Percentiles rank a stretch among this genome's conserved stretches.
Conservation (phyloP, 2,888 invertebrate genomes). For the Chouioia cunea region DNA sequence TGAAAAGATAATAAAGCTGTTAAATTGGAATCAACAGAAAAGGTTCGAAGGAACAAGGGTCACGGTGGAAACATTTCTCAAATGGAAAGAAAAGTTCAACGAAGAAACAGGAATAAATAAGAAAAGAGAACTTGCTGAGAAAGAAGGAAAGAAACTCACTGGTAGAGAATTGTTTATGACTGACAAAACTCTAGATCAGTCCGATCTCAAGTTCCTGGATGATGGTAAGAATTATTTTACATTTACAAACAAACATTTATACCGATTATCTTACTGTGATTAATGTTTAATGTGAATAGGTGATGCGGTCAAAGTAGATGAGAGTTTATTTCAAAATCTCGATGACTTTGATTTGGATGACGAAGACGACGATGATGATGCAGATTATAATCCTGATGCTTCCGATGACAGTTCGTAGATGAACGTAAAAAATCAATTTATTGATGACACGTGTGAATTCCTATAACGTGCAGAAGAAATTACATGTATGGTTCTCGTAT, state of each 20-base stretch:
- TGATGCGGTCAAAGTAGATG: constrained; percentile 91
- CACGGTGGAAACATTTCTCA: constrained; percentile 93
- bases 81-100: constrained; percentile 95
- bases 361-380: constrained; percentile 74
- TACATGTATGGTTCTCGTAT: constrained; percentile 7
- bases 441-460: constrained; percentile 15
- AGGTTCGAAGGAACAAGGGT: constrained; percentile 96
- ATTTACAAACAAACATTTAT: constrained; percentile 7
- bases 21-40: constrained; percentile 72
- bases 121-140: constrained; percentile 78
- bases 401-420: constrained; percentile 62
- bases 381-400: constrained; percentile 73
- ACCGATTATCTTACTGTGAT: not conserved
- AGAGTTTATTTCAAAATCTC: constrained; percentile 91
- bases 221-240: constrained; percentile 73
- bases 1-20: not conserved
- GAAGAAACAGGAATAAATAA: constrained; percentile 85
- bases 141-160: constrained; percentile 86
- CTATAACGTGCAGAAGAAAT: constrained; percentile 20
- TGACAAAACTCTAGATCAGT: constrained; percentile 94
- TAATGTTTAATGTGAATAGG: constrained; percentile 68
- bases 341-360: constrained; percentile 84
- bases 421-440: constrained; percentile 5
- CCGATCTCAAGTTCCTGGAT: constrained; percentile 95
- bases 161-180: constrained; percentile 94